Evolutionary conservation across 2,888 invertebrate genomes (phyloP).

Genomic region (Tetragonula carbonaria): DNA sequence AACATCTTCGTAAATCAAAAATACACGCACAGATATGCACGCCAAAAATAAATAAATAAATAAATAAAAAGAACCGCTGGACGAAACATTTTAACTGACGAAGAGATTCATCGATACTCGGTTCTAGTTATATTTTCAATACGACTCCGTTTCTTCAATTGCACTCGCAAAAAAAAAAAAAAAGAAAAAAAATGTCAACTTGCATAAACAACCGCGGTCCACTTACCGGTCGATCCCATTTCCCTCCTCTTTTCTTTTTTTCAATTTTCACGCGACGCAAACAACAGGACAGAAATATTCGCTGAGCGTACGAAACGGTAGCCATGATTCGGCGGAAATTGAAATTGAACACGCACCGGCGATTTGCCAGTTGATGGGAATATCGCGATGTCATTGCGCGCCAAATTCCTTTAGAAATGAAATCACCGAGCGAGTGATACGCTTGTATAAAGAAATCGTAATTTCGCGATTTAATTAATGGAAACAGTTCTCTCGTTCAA

Average conservation of each 20-base stretch:
- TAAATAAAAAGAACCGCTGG: too few species aligned
- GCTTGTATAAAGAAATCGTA: not conserved
- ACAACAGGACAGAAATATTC: conserved; percentile 35
- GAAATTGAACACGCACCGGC: conserved; percentile 18
- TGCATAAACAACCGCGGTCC: not conserved
- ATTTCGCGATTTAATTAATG: not conserved
- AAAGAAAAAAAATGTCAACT: not conserved
- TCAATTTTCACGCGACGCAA: not conserved
- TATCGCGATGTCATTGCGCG: not conserved
- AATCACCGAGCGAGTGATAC: not conserved
- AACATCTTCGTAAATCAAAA: too few species aligned
- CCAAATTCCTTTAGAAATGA: conserved; percentile 7
- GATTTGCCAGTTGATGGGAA: not conserved
- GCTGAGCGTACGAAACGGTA: conserved; percentile 48
- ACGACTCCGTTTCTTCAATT: not conserved
- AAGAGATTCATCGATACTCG: too few species aligned
- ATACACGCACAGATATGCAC: too few species aligned
- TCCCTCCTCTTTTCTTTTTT: not conserved
- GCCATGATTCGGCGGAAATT: conserved; percentile 30
- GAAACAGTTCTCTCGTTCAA: not conserved
- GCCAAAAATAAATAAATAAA: too few species aligned
- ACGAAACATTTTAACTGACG: too few species aligned
- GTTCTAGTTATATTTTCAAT: not conserved
- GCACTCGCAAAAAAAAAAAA: too few species aligned
- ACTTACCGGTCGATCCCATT: not conserved